Evolutionary conservation across 2,888 invertebrate genomes (phyloP).

Genomic region (Melieria picta): DNA sequence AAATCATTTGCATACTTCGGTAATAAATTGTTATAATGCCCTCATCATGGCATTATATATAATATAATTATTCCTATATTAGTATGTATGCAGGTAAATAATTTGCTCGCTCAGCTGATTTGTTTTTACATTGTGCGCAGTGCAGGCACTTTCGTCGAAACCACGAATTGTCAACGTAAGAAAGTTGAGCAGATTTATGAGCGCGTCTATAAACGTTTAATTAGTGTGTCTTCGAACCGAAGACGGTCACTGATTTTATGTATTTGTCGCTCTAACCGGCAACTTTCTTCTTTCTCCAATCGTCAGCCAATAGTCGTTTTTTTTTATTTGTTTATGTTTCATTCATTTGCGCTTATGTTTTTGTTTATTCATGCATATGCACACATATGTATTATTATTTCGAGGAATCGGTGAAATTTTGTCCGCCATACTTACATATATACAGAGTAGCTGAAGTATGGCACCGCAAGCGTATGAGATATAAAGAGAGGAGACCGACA

Average conservation of each 20-base stretch:
- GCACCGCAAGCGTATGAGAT: background rate
- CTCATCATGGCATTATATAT: too few relatives aligned
- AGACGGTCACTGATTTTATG: background rate
- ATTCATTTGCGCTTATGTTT: background rate
- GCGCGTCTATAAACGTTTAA: too few relatives aligned
- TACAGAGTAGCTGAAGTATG: background rate
- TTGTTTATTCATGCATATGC: background rate
- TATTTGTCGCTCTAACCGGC: background rate
- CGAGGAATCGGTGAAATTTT: constrained; percentile 26
- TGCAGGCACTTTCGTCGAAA: too few relatives aligned
- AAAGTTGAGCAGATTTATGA: too few relatives aligned
- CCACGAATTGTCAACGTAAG: too few relatives aligned
- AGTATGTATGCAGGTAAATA: too few relatives aligned
- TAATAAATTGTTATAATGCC: too few relatives aligned
- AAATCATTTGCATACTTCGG: too few relatives aligned
- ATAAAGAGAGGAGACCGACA: background rate
- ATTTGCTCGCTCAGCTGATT: too few relatives aligned
- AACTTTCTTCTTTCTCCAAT: background rate
- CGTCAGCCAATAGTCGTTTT: background rate
- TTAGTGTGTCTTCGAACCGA: too few relatives aligned
- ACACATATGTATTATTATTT: background rate
- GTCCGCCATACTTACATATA: background rate
- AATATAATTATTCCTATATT: too few relatives aligned
- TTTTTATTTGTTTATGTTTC: background rate
- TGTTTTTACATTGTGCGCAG: too few relatives aligned